Conservation (phyloP, 2,113 vertebrate species). For the Arenaria interpres region DNA sequence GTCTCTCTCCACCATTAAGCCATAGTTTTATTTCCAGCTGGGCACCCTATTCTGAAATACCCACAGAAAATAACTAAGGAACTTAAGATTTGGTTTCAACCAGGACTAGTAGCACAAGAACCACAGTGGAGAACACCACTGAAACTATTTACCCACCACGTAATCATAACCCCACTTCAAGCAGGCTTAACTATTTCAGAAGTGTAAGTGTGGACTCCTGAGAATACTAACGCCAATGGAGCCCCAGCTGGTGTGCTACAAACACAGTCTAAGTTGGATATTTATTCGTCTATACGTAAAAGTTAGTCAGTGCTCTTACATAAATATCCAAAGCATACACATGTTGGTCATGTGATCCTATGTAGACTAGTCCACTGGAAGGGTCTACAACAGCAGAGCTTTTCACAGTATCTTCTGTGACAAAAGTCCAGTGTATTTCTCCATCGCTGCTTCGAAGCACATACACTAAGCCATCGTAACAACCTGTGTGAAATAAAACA, state of each 20-base stretch:
- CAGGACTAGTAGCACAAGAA: background rate
- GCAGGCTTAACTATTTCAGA: background rate
- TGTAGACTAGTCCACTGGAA: constrained; percentile 80
- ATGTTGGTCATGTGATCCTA: constrained; percentile 91
- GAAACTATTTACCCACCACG: background rate
- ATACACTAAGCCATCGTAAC: constrained; percentile 88
- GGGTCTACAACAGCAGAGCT: constrained; percentile 84
- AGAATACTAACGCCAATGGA: background rate
- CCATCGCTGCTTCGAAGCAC: constrained; percentile 81
- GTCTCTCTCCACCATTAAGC: background rate
- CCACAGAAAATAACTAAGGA: background rate
- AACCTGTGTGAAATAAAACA: constrained; percentile 76
- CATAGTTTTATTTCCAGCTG: background rate
- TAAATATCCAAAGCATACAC: constrained; percentile 89
- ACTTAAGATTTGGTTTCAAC: background rate
- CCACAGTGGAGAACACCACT: background rate
- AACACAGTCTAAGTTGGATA: background rate
- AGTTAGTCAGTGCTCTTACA: constrained; percentile 71
- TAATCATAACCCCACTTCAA: background rate
- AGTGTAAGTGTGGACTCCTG: background rate
- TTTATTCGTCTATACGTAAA: background rate
- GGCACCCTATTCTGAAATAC: background rate
- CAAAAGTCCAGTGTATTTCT: constrained; percentile 84
- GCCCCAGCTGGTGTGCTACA: background rate
- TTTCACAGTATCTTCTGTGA: constrained; percentile 87